phyloP scores from a whole-genome alignment of 2,888 invertebrate genomes.

The Doris montereyensis region DNA sequence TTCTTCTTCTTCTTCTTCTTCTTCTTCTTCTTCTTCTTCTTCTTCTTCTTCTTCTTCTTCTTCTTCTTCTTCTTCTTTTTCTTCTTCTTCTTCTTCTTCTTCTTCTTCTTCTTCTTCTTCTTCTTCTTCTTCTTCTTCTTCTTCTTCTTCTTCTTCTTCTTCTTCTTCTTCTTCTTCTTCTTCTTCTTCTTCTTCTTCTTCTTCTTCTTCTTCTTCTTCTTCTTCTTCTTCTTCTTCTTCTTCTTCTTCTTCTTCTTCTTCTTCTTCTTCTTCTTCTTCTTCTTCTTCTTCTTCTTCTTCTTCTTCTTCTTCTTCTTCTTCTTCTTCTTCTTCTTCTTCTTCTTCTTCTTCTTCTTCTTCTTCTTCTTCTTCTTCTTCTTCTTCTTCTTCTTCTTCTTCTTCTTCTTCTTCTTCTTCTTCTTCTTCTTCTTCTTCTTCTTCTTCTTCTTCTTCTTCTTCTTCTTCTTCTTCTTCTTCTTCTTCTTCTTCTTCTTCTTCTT shows the following conservation, averaged over 20 bases:
- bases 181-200: not conserved
- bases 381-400: not conserved
- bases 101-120: not conserved
- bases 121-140: not conserved
- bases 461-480: not conserved
- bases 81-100: too few relatives aligned
- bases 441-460: constrained; percentile 37
- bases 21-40: not conserved
- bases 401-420: constrained; percentile 30
- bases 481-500: not conserved
- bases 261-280: constrained; percentile 6
- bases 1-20: not conserved
- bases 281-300: constrained; percentile 16
- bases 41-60: not conserved
- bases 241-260: constrained; percentile 10
- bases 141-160: not conserved
- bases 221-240: not conserved
- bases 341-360: too few relatives aligned
- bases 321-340: not conserved
- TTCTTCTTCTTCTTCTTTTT: not conserved
- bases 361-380: not conserved
- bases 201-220: not conserved
- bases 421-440: constrained; percentile 40
- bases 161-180: not conserved
- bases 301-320: not conserved